phyloP scores from a whole-genome alignment of 2,888 invertebrate genomes.

The Leptopilina myrica region DNA sequence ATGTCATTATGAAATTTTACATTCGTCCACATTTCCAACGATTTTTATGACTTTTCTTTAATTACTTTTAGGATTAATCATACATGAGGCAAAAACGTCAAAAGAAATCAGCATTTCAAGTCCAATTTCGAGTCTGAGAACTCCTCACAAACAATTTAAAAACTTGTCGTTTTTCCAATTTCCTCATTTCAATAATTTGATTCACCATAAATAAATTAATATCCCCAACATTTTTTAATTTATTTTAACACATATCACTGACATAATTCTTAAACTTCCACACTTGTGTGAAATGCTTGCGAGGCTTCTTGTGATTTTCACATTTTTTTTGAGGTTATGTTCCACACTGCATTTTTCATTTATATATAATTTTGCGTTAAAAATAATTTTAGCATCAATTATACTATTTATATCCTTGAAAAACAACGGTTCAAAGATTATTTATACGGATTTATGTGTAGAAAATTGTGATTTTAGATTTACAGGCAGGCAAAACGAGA shows the following conservation, averaged over 20 bases:
- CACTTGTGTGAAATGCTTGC: not conserved
- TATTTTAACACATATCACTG: not conserved
- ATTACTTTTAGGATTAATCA: not conserved
- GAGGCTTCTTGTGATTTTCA: not conserved
- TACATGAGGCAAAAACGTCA: slow-evolving; percentile 3
- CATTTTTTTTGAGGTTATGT: not conserved
- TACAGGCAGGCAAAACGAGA: not conserved
- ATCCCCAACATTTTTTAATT: not conserved
- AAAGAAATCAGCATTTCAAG: not conserved
- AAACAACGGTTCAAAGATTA: not conserved
- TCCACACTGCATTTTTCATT: slow-evolving; percentile 1
- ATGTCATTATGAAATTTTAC: slow-evolving; percentile 59
- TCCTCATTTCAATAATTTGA: not conserved
- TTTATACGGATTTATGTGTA: not conserved
- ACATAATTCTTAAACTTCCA: slow-evolving; percentile 6
- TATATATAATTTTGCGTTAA: not conserved
- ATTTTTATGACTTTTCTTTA: not conserved
- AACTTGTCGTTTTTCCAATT: not conserved
- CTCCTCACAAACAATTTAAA: not conserved
- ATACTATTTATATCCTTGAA: slow-evolving; percentile 1
- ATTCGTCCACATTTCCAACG: slow-evolving; percentile 6
- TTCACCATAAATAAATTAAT: not conserved
- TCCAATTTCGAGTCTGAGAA: not conserved
- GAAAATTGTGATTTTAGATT: not conserved
- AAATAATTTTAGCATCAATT: slow-evolving; percentile 12